Percentiles rank a stretch among this genome's conserved stretches.
Conservation (phyloP, 2,113 vertebrate genomes). For the Mus pahari region DNA sequence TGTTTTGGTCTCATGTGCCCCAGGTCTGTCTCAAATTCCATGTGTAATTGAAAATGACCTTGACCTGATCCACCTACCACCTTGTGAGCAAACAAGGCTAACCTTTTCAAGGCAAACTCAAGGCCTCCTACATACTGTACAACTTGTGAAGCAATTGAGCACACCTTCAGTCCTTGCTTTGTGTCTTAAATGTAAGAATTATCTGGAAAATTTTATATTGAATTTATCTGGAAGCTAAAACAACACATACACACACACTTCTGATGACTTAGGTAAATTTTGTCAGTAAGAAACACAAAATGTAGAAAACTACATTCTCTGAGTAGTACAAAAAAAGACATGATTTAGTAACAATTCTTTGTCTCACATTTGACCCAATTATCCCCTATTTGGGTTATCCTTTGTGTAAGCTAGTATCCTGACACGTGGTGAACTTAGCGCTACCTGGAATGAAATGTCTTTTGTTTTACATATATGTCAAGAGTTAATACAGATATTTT, state of each 20-base stretch:
- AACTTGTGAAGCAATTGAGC: not conserved
- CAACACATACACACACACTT: not conserved
- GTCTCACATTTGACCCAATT: not conserved
- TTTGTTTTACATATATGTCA: not conserved
- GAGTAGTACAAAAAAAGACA: not conserved
- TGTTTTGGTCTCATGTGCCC: not conserved
- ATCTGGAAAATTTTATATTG: not conserved
- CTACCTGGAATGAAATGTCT: not conserved
- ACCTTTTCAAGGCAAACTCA: not conserved
- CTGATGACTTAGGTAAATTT: not conserved
- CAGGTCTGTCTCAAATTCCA: not conserved
- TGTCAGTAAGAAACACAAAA: not conserved
- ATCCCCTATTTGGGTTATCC: not conserved
- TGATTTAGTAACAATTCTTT: not conserved
- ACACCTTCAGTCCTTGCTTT: not conserved
- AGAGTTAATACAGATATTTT: not conserved
- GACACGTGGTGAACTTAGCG: not conserved
- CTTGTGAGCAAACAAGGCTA: not conserved
- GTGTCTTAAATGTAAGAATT: not conserved
- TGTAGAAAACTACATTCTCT: not conserved
- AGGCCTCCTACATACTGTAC: not conserved
- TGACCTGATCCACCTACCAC: not conserved
- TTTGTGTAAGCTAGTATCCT: slow-evolving; percentile 29
- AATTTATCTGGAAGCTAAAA: slow-evolving; percentile 16
- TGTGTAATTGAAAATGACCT: not conserved